Evolutionary conservation across 2,888 invertebrate genomes (phyloP), one percentile per base, ranked within the genome.

Genomic region (Aromia moschata): DNA sequence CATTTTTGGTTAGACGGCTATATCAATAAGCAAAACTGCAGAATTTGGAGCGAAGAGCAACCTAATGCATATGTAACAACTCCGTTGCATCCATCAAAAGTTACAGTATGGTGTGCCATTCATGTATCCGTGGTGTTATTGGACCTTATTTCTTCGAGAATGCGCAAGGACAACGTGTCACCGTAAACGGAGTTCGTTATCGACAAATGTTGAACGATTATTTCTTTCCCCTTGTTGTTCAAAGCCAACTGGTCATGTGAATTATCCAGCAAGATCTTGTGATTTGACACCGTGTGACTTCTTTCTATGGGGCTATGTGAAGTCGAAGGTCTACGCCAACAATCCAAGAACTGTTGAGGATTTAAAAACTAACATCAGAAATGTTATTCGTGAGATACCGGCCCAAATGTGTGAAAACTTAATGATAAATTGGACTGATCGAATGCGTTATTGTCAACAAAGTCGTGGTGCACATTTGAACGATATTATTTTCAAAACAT

Each of bases 271-370:
- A 25, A 25, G 25, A 25, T 25, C 25, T 5, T 7, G 25, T 25
- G 25, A 17, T 20, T 20, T 14, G 15, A 20, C 18, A 49, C 37
- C 31, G 33, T 17, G 12, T n/a, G 46, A n/a, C 37, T 17, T 40
- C n/a, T 18, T 38, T 37, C 25, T 18, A 25, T 38, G 17, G 33
- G 18, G 33, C 25, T 49, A 17, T n/a, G n/a, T n/a, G n/a, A n/a
- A n/a, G n/a, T n/a, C n/a, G n/a, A n/a, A n/a, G n/a, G n/a, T n/a
- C n/a, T n/a, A n/a, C n/a, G n/a, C n/a, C n/a, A n/a, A n/a, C n/a
- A n/a, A n/a, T n/a, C n/a, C n/a, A n/a, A n/a, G n/a, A n/a, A n/a
- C n/a, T n/a, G n/a, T n/a, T n/a, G n/a, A n/a, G n/a, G n/a, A n/a
- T n/a, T n/a, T n/a, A n/a, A n/a, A n/a, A n/a, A n/a, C n/a, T n/a